Evolutionary conservation across 2,888 invertebrate genomes (phyloP).

Genomic region (Lomographa bimaculata): DNA sequence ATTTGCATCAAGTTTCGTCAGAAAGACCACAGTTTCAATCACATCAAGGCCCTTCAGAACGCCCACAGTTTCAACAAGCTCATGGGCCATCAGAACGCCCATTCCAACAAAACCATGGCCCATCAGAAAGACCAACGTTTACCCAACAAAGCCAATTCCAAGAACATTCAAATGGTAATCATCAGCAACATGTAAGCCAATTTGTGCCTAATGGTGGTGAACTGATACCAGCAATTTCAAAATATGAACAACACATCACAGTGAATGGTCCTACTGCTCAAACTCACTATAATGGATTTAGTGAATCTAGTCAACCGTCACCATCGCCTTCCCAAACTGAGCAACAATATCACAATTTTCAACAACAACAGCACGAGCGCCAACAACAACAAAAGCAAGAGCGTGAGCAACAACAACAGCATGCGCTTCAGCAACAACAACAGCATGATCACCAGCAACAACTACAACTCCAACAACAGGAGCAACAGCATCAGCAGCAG

Average conservation of each 20-base stretch:
- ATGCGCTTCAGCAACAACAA: constrained; percentile 50
- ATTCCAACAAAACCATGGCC: constrained; percentile 44
- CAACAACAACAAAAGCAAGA: constrained; percentile 41
- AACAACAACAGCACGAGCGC: constrained; percentile 40
- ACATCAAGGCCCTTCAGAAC: constrained; percentile 48
- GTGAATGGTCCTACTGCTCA: constrained; percentile 67
- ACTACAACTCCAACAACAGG: constrained; percentile 45
- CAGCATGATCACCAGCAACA: constrained; percentile 46
- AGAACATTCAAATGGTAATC: constrained; percentile 55
- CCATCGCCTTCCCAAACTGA: constrained; percentile 35
- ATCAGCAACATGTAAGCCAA: constrained; percentile 73
- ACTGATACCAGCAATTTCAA: constrained; percentile 89
- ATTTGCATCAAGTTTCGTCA: constrained; percentile 51
- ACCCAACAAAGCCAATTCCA: constrained; percentile 50
- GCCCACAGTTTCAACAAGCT: constrained; percentile 47
- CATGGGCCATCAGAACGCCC: constrained; percentile 53
- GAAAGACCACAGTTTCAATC: constrained; percentile 31
- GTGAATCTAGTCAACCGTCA: constrained; percentile 47
- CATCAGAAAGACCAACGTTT: constrained; percentile 57
- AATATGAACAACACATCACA: constrained; percentile 90
- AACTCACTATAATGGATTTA: constrained; percentile 54
- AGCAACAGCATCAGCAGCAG: constrained; percentile 54
- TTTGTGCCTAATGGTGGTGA: constrained; percentile 87
- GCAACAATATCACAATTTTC: constrained; percentile 36
- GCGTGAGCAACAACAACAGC: constrained; percentile 45